Evolutionary conservation across 2,888 invertebrate genomes (phyloP).

Genomic region (Lasioglossum malachurum): DNA sequence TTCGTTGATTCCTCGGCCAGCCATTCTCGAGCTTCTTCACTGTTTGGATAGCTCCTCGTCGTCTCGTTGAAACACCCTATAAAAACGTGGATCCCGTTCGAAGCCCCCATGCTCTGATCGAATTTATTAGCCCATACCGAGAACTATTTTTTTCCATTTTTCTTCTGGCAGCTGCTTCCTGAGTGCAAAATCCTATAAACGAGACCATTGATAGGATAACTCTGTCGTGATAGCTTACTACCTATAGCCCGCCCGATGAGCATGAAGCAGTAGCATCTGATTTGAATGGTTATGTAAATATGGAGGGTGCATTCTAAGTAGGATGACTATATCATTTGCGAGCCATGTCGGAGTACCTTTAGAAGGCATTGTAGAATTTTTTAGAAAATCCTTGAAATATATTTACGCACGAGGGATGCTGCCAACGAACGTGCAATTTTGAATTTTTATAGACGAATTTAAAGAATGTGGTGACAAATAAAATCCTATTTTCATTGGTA

Average conservation of each 20-base stretch:
- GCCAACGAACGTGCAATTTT: neutral
- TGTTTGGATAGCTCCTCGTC: constrained; percentile 19
- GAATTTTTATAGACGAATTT: no score
- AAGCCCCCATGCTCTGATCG: neutral
- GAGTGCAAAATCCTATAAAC: constrained; percentile 8
- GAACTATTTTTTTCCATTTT: neutral
- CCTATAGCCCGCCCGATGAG: neutral
- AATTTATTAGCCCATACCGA: constrained; percentile 1
- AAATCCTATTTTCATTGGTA: no score
- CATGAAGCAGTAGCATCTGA: constrained; percentile 11
- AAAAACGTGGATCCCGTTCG: constrained; percentile 22
- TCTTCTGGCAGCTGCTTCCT: neutral
- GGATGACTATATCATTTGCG: constrained; percentile 6
- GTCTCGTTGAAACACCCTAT: constrained; percentile 33
- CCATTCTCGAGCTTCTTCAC: constrained; percentile 25
- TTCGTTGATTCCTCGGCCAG: constrained; percentile 56
- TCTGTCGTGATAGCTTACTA: neutral
- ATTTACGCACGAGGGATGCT: neutral
- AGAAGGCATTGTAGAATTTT: neutral
- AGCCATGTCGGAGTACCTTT: no score
- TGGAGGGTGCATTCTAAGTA: constrained; percentile 11
- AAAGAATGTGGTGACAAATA: no score
- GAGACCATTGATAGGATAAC: constrained; percentile 6
- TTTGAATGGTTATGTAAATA: constrained; percentile 18
- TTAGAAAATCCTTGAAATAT: neutral